These are phyloP conservation scores for Lasioglossum villosulum DNA, from an alignment of 2,888 invertebrate genomes.

Conservation along the genomic window DNA sequence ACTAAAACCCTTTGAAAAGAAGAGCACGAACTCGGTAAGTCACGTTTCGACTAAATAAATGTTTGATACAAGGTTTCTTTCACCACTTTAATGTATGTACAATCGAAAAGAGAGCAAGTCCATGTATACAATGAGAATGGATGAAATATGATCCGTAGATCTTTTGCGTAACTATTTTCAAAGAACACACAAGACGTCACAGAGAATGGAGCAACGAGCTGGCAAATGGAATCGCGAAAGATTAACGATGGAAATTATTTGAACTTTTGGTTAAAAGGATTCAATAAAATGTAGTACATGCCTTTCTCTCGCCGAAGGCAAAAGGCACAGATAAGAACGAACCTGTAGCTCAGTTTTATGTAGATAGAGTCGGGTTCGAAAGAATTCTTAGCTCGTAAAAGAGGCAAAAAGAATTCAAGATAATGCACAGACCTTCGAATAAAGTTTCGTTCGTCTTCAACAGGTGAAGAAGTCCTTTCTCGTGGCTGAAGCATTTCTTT, in stretches of 20 bases:
- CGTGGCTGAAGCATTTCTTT: conserved; percentile 1
- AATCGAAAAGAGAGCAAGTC: not conserved
- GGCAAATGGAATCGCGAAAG: not conserved
- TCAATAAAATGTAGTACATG: not conserved
- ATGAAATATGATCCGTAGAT: not conserved
- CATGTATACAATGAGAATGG: not conserved
- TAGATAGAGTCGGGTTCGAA: not conserved
- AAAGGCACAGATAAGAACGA: not conserved
- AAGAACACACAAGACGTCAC: not conserved
- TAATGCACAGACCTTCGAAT: not conserved
- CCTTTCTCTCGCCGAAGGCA: not conserved
- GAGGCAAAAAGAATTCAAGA: conserved; percentile 1
- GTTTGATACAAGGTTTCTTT: not conserved
- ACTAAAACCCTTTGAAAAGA: not conserved
- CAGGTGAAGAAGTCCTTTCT: conserved; percentile 3
- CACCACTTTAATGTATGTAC: not conserved
- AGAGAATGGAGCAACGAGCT: not conserved
- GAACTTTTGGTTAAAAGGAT: not conserved
- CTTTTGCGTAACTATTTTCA: not conserved
- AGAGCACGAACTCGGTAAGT: no score
- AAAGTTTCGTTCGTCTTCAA: conserved; percentile 6
- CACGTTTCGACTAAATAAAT: not conserved
- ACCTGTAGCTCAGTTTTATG: not conserved
- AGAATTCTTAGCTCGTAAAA: not conserved
- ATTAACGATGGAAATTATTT: conserved; percentile 4